A percentile compares a stretch with the other conserved stretches of the same genome.
These are phyloP conservation scores for Oriolus oriolus DNA, from an alignment of 2,113 vertebrate species.

Conservation along the genomic window DNA sequence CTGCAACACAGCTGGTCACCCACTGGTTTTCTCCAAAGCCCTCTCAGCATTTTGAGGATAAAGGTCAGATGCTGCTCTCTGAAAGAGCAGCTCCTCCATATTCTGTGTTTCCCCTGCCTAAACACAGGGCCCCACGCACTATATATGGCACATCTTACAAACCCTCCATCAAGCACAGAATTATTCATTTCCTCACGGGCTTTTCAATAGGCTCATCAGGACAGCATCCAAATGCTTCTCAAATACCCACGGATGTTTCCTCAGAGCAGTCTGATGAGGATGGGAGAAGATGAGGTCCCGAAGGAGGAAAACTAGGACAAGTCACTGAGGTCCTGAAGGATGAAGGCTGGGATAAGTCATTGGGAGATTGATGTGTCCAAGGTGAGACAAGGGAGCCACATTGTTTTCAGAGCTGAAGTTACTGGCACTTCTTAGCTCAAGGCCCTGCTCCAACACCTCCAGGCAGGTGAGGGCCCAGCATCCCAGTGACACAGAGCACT, in stretches of 20 bases:
- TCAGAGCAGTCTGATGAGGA: background rate
- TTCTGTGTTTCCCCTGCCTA: background rate
- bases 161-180: background rate
- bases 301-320: background rate
- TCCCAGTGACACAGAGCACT: background rate
- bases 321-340: background rate
- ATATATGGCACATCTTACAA: background rate
- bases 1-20: background rate
- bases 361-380: fast-evolving
- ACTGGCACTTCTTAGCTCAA: background rate
- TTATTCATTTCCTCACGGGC: background rate
- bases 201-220: background rate
- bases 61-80: background rate
- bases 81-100: background rate
- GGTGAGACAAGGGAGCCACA: fast-evolving
- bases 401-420: background rate
- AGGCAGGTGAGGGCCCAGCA: background rate
- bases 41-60: background rate
- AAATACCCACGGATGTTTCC: background rate
- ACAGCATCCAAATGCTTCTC: background rate
- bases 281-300: background rate
- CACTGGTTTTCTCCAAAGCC: background rate
- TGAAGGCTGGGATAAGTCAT: background rate
- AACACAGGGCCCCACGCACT: background rate
- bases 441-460: background rate